Conservation (phyloP, 2,797 vertebrate species). For the Tenualosa ilisha region DNA sequence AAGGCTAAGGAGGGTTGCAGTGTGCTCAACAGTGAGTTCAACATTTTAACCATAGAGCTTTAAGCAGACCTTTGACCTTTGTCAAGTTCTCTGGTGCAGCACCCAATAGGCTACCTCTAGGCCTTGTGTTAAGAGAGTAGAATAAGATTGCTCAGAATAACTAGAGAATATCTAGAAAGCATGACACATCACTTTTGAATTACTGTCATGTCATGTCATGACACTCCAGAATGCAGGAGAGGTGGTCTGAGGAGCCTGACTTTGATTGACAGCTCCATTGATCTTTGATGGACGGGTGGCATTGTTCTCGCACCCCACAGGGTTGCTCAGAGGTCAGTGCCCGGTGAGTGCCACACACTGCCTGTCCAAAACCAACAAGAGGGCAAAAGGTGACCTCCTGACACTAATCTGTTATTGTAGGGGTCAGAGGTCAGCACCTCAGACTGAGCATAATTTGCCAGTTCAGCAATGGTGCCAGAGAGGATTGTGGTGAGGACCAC, state of each 20-base stretch:
- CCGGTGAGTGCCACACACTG: constrained; percentile 59
- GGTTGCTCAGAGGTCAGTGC: constrained; percentile 52
- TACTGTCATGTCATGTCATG: background rate
- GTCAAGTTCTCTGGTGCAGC: too few species aligned
- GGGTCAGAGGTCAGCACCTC: constrained; percentile 64
- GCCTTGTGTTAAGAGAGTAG: too few species aligned
- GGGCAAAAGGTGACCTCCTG: constrained; percentile 51
- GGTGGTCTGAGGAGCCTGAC: background rate
- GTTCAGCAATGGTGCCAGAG: constrained; percentile 34
- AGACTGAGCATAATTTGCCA: constrained; percentile 64
- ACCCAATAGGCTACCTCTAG: too few species aligned
- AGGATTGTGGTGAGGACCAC: background rate
- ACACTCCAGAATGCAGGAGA: background rate
- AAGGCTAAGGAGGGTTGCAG: too few species aligned
- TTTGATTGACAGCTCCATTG: constrained; percentile 72
- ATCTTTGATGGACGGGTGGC: constrained; percentile 67
- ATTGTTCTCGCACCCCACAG: constrained; percentile 58
- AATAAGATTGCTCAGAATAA: background rate
- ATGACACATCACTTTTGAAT: background rate
- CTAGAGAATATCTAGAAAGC: background rate
- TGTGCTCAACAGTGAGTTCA: too few species aligned
- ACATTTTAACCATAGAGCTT: too few species aligned
- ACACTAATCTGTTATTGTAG: constrained; percentile 56
- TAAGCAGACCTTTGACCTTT: too few species aligned
- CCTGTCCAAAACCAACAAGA: constrained; percentile 53